Base-by-base conservation (phyloP, 2,888 invertebrate genomes). In the Clusia tigrina region DNA sequence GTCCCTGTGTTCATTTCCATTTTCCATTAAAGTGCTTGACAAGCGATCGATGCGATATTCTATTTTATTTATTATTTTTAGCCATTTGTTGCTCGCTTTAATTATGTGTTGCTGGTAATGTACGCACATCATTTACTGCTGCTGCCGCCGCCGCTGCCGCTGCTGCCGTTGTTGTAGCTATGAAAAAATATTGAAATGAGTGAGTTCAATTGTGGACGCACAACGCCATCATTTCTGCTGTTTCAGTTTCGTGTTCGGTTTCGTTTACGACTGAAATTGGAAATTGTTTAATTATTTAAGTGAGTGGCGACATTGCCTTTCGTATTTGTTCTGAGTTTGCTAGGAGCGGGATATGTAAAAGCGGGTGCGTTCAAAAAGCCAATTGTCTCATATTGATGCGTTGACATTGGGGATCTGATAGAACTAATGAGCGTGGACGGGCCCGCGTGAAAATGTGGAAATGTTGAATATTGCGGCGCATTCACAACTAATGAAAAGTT, bases 271-370 rank as follows among this genome's bases (percentile, higher is more conserved):
- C 52, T 62, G 60, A 62, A 69, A 68, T 63, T 65, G 61, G 65
- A 60, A 56, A 63, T 65, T 63, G 60, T 63, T 62, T 62, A 67
- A 65, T 65, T 63, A 62, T 58, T 63, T 54, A 51, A 65, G 64
- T 69, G 66, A 66, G 63, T 67, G 65, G 64, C 67, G 68, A 68
- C 69, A 71, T 69, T 69, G 66, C 64, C 60, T 61, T 52, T 55
- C 17, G 42, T 23, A 22, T 54, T 48, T 48, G 48, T 48, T 9
- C 9, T 10, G 18, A n/a, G 20, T 48, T 15, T n/a, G 48, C 17
- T 18, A 48, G n/a, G n/a, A n/a, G n/a, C n/a, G n/a, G n/a, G 32
- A 32, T 32, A 32, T 32, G 32, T 5, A 32, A 12, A 5, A 32
- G 32, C 32, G 32, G 32, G 32, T 12, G 12, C 12, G 12, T 32